Percentiles rank a stretch among this genome's conserved stretches.
Evolutionary conservation across 2,797 vertebrate genomes (phyloP).

Genomic region (Aulostomus chinensis): DNA sequence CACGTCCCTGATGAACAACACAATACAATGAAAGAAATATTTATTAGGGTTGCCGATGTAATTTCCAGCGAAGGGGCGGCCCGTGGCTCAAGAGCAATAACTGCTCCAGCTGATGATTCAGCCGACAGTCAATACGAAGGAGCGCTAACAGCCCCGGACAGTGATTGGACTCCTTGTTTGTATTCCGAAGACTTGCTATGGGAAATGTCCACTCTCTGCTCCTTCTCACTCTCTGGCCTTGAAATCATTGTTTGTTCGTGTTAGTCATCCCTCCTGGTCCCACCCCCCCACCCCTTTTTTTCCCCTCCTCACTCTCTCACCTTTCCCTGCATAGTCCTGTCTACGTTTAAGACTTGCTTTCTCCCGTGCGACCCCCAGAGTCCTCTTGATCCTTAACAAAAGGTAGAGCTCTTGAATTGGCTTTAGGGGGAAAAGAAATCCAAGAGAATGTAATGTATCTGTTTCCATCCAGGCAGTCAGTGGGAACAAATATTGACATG

Average conservation of each 20-base stretch:
- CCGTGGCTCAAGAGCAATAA: slow-evolving; percentile 45
- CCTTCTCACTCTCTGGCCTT: slow-evolving; percentile 48
- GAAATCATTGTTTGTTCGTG: slow-evolving; percentile 57
- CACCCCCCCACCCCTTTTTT: slow-evolving; percentile 9
- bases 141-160: slow-evolving; percentile 35
- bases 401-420: slow-evolving; percentile 75
- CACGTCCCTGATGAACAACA: slow-evolving; percentile 11
- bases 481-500: slow-evolving; percentile 85
- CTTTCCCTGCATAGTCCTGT: slow-evolving; percentile 37
- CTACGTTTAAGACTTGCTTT: slow-evolving; percentile 53
- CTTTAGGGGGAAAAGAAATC: slow-evolving; percentile 57
- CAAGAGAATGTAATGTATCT: slow-evolving; percentile 80
- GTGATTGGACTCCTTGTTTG: slow-evolving; percentile 62
- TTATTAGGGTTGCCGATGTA: slow-evolving; percentile 28
- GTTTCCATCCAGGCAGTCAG: slow-evolving; percentile 74
- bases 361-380: slow-evolving; percentile 66
- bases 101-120: slow-evolving; percentile 38
- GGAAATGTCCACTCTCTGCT: slow-evolving; percentile 70
- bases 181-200: slow-evolving; percentile 60
- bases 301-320: slow-evolving; percentile 23
- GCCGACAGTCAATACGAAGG: slow-evolving; percentile 56
- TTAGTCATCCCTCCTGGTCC: slow-evolving; percentile 64
- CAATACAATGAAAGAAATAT: too few relatives aligned
- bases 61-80: slow-evolving; percentile 33
- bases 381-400: slow-evolving; percentile 71